Evolutionary conservation across 2,113 vertebrate genomes (phyloP), one percentile per base, ranked within the genome.

Genomic region (Bubo blakistoni): DNA sequence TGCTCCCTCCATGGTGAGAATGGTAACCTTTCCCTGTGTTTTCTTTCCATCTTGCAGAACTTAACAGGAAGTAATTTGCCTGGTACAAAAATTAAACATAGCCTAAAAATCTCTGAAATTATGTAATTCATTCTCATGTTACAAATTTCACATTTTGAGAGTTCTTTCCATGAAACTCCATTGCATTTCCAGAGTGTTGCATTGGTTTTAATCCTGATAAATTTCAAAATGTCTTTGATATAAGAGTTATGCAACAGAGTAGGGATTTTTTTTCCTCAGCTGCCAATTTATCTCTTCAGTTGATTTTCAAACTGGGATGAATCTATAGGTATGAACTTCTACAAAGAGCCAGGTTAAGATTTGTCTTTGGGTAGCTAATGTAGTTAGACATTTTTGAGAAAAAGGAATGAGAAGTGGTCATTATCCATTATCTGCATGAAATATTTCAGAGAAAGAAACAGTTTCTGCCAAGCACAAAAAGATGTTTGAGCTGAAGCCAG

Each of bases 341-440:
- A 81, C 94, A 92, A 97, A 96, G 96, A 87, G 71, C 72, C 87
- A 96, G 95, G 97, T 97, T 97, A 95, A 94, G 94, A 86, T 96
- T 90, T 97, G 96, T 97, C 96, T 70, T 15, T 89, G 97, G 91
- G 92, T 96, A 96, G 94, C 96, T 98, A 98, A 98, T 97, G 95
- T 90, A 95, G 96, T 98, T 97, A 95, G 98, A 98, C 97, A 5
- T 98, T 97, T 97, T 97, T 42, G 93, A 98, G 97, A 98, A 98
- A 94, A 96, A 97, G 95, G 96, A 94, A 96, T 94, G 97, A 97
- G 97, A 97, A 98, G 97, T 96, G 98, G 98, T 98, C 98, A 97
- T 98, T 98, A 98, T 97, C 98, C 97, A 98, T 98, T 98, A 98
- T 97, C 97, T 98, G 98, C 98, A 96, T 91, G 97, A 98, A 97